phyloP scores from a whole-genome alignment of 2,797 vertebrate species.

The Anguilla megastoma region DNA sequence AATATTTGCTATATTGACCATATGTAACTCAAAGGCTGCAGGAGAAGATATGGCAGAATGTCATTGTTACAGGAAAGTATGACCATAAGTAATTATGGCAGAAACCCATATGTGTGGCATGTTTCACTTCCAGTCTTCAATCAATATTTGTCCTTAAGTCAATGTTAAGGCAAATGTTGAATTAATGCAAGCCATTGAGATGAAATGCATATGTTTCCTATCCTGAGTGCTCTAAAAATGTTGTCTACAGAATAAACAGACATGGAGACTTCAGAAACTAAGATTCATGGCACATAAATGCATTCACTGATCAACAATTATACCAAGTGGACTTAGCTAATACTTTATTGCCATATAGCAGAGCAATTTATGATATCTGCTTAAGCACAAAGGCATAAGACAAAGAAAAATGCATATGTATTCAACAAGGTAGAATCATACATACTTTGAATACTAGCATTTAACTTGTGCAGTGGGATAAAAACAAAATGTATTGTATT shows the following conservation, averaged over 20 bases:
- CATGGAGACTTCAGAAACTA: background rate
- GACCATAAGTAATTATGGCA: too few species aligned
- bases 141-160: background rate
- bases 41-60: background rate
- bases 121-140: background rate
- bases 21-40: background rate
- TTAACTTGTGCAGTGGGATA: background rate
- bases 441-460: background rate
- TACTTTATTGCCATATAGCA: background rate
- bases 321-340: background rate
- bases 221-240: background rate
- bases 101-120: background rate
- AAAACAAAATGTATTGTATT: background rate
- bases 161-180: too few species aligned
- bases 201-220: background rate
- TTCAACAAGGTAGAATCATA: slow-evolving; percentile 2
- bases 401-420: background rate
- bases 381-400: background rate
- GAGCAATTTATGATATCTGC: background rate
- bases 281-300: background rate
- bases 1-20: background rate
- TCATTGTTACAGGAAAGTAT: too few species aligned
- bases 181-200: too few species aligned
- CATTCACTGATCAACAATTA: slow-evolving; percentile 1
- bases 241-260: background rate